These are phyloP conservation scores for Sussaba pulchella DNA, from an alignment of 2,888 invertebrate genomes.

Conservation along the genomic window DNA sequence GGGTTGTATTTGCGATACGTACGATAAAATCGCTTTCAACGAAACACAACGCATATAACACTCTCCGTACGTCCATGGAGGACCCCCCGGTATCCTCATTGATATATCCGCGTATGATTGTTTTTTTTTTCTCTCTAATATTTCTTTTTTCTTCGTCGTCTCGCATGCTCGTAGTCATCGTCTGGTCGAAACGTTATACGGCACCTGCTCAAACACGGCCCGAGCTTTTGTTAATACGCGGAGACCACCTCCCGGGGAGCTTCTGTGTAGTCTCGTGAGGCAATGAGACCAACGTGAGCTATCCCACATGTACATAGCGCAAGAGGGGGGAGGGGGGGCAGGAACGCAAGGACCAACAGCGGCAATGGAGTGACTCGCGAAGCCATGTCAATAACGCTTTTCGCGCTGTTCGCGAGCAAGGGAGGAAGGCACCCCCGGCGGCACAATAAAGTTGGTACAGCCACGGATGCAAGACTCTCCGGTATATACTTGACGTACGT, in stretches of 20 bases:
- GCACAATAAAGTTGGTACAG: conserved; percentile 56
- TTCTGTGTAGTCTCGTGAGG: conserved; percentile 11
- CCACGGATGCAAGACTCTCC: conserved; percentile 55
- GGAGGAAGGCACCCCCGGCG: conserved; percentile 62
- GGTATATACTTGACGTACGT: conserved; percentile 16
- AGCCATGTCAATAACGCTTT: conserved; percentile 74
- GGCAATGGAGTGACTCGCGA: conserved; percentile 71
- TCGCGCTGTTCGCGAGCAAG: conserved; percentile 64
- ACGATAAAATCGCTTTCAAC: too few relatives aligned
- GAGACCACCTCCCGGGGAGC: conserved; percentile 28
- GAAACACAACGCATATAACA: too few relatives aligned
- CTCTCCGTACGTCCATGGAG: too few relatives aligned
- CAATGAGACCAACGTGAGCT: conserved; percentile 11
- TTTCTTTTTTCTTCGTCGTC: neutral
- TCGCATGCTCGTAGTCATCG: conserved; percentile 23
- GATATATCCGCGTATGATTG: conserved; percentile 69
- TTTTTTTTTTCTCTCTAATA: conserved; percentile 56
- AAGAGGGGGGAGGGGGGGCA: neutral
- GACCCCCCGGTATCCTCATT: conserved; percentile 69
- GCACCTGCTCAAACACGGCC: conserved; percentile 73
- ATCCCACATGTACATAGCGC: conserved; percentile 4
- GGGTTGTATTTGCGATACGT: too few relatives aligned
- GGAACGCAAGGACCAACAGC: conserved; percentile 42
- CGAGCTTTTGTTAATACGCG: conserved; percentile 60
- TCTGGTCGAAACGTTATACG: conserved; percentile 64